Conservation (phyloP, 2,888 invertebrate species). For the Acleris emargana region DNA sequence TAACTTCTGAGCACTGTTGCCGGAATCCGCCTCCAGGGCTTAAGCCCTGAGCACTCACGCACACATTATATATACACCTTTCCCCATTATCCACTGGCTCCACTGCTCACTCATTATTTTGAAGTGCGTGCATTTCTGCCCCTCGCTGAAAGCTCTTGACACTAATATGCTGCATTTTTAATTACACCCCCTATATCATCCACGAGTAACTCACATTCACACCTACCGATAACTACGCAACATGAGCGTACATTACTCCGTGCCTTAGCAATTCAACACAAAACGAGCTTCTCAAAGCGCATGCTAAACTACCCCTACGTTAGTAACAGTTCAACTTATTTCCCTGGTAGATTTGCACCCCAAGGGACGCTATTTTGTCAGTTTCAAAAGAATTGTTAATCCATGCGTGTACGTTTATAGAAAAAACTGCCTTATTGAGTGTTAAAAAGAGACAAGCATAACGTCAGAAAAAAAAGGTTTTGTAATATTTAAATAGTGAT, state of each 20-base stretch:
- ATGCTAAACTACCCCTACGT: background rate
- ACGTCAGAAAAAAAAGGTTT: background rate
- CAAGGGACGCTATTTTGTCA: constrained; percentile 23
- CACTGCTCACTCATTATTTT: constrained; percentile 56
- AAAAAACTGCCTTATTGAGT: background rate
- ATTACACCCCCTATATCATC: constrained; percentile 21
- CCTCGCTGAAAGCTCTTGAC: constrained; percentile 31
- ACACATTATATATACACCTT: constrained; percentile 28
- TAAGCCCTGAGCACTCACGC: constrained; percentile 10
- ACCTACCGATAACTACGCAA: constrained; percentile 3
- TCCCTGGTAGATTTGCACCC: constrained; percentile 5
- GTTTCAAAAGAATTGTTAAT: constrained; percentile 13
- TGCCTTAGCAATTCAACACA: background rate
- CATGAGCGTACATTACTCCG: constrained; percentile 15
- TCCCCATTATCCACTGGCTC: constrained; percentile 39
- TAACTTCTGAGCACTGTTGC: constrained; percentile 1
- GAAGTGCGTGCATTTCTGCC: constrained; percentile 44
- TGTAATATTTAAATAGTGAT: no score
- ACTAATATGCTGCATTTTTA: constrained; percentile 37
- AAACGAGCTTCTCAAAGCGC: background rate
- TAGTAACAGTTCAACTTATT: constrained; percentile 7
- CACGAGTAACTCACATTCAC: background rate
- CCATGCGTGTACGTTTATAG: background rate
- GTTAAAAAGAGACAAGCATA: background rate
- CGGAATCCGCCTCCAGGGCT: constrained; percentile 13